A percentile compares a stretch with the other conserved stretches of the same genome.
These are phyloP conservation scores for Aphelocoma californica DNA, from an alignment of 2,797 vertebrate species.

Conservation along the genomic window DNA sequence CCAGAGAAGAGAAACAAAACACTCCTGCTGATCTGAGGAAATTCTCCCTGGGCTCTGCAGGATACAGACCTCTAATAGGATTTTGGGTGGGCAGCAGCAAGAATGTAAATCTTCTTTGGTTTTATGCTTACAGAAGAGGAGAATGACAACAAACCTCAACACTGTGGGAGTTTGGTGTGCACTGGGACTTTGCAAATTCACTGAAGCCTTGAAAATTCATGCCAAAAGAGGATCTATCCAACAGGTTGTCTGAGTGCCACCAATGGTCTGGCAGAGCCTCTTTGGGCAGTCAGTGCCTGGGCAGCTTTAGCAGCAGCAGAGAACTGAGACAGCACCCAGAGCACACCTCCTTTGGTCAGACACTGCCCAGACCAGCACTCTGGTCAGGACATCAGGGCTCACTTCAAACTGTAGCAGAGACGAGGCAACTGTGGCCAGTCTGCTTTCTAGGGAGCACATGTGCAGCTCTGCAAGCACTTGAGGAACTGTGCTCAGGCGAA, in stretches of 20 bases:
- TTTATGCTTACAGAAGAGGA: not conserved
- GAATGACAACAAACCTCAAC: not conserved
- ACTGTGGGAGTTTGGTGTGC: not conserved
- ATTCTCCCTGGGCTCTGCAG: not conserved
- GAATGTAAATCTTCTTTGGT: not conserved
- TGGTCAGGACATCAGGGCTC: not conserved
- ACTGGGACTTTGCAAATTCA: not conserved
- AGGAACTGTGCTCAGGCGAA: not conserved
- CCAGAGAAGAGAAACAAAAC: not conserved
- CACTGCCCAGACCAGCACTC: not conserved
- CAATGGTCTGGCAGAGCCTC: not conserved
- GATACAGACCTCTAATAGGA: not conserved
- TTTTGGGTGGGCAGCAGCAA: not conserved
- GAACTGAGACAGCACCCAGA: not conserved
- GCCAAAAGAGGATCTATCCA: not conserved
- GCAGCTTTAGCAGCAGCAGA: not conserved
- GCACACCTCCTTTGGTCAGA: not conserved
- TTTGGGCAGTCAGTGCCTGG: accelerated
- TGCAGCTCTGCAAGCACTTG: not conserved
- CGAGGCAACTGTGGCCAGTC: not conserved
- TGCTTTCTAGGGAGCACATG: not conserved
- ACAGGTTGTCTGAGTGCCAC: not conserved
- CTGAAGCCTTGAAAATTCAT: not conserved
- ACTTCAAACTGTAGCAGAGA: not conserved
- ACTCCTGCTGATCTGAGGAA: not conserved